A percentile compares a stretch with the other conserved stretches of the same genome.
Conservation (phyloP, 2,113 vertebrate species). For the Guaruba guarouba region DNA sequence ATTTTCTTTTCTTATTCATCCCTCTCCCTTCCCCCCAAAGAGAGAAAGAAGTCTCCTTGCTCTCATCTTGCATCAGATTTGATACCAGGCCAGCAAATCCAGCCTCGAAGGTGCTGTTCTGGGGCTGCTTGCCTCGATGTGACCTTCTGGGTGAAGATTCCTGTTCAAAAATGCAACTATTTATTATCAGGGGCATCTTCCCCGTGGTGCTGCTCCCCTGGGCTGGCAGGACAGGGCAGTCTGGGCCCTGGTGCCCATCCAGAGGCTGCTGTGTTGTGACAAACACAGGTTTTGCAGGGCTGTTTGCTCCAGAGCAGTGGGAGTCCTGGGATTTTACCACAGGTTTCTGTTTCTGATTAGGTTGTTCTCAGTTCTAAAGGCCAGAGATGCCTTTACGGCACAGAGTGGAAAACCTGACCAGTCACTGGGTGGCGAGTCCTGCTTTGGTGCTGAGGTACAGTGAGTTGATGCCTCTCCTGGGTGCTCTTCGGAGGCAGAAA, state of each 20-base stretch:
- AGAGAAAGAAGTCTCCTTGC: not conserved
- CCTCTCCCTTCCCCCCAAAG: not conserved
- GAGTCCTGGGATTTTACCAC: slow-evolving; percentile 1
- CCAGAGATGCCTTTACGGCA: not conserved
- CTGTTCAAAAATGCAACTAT: not conserved
- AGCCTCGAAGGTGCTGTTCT: not conserved
- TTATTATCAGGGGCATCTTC: not conserved
- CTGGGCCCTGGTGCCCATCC: not conserved
- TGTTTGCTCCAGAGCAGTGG: not conserved
- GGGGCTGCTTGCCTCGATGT: not conserved
- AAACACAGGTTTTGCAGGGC: not conserved
- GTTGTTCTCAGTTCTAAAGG: slow-evolving; percentile 23
- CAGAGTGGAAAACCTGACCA: slow-evolving; percentile 11
- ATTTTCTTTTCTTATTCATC: not conserved
- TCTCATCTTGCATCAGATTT: slow-evolving; percentile 33
- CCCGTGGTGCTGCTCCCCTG: not conserved
- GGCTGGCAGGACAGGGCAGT: not conserved
- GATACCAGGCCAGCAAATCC: not conserved
- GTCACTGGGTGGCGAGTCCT: not conserved
- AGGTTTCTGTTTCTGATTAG: slow-evolving; percentile 43
- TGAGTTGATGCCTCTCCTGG: not conserved
- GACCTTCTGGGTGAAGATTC: not conserved
- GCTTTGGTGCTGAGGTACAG: not conserved
- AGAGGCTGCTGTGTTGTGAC: not conserved
- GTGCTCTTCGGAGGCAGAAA: not conserved